Base-by-base conservation (phyloP, 1,140 invertebrate species). In the Anastatus disparis region DNA sequence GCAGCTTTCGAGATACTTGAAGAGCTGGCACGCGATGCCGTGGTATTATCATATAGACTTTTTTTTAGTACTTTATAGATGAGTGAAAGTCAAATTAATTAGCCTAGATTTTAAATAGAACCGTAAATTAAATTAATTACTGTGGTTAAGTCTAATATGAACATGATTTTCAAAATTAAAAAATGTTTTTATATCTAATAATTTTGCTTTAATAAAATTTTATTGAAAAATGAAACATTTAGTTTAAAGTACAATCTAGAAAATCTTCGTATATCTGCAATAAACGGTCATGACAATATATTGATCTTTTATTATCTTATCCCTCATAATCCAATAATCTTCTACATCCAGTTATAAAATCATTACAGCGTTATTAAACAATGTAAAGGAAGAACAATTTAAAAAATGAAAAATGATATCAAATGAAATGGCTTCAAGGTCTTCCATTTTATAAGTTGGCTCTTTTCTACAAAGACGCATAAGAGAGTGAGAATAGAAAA, bases 31-130 rank as follows among this genome's bases (percentile, higher is more conserved):
- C 48, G 48, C 48, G 48, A 52, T 52, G 24, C 13, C 48, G 48
- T 52, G 48, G 3, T 7, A 7, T 8, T 13, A 22, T 46, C n/a
- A 46, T 46, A 20, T 20, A n/a, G n/a, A 20, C 44, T 46, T 9
- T n/a, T 46, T 46, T 46, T 46, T 6, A 46, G 40, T 24, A 27
- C 48, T 20, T 52, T 26, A 24, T 12, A 17, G 48, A 50, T 10
- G 20, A 12, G 48, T 52, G 48, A 52, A 52, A 52, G 48, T 52
- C 48, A 52, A 52, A 52, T 52, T 24, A 52, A 52, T 52, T 52
- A 20, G 26, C 48, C 48, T 20, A 52, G 17, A 24, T 52, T 26
- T n/a, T 17, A 48, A 48, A 52, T 26, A 13, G 48, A 15, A 12
- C 9, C 22, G 22, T 10, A 27, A 52, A 52, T 52, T 13, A 13